Conservation (phyloP, 2,797 vertebrate genomes). For the Pantherophis vulpinus region DNA sequence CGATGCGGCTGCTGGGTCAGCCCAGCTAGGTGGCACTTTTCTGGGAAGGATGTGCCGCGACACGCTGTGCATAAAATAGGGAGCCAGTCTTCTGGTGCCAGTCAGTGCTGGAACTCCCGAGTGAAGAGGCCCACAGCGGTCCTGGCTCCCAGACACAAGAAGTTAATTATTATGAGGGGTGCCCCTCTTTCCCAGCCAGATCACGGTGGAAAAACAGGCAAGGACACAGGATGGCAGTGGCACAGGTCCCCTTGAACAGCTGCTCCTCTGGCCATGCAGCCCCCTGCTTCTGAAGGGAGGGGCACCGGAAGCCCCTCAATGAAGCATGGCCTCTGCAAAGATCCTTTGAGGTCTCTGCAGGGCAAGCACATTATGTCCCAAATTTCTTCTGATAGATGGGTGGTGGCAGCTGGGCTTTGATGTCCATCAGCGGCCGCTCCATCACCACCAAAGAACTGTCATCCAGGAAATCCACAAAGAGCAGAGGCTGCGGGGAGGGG, state of each 20-base stretch:
- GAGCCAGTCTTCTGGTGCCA: not conserved
- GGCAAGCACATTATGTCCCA: conserved; percentile 77
- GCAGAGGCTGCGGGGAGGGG: conserved; percentile 75
- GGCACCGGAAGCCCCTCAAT: not conserved
- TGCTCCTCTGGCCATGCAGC: too few species aligned
- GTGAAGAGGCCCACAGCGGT: not conserved
- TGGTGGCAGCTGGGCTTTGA: conserved; percentile 83
- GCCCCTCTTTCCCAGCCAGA: not conserved
- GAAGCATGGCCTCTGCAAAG: not conserved
- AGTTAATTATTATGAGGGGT: not conserved
- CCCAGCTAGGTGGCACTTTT: not conserved
- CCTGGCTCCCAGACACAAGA: not conserved
- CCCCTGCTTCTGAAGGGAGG: not conserved
- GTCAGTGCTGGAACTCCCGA: not conserved
- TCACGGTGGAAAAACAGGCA: not conserved
- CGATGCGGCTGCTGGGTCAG: not conserved
- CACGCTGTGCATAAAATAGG: not conserved
- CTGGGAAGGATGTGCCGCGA: not conserved
- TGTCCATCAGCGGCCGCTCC: conserved; percentile 86
- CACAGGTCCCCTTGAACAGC: not conserved
- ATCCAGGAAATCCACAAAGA: conserved; percentile 81
- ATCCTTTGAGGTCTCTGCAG: conserved; percentile 47
- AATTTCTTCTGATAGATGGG: conserved; percentile 92
- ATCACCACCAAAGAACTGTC: conserved; percentile 87
- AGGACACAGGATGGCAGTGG: too few species aligned